Evolutionary conservation across 2,888 invertebrate genomes (phyloP).

Genomic region (Venustoraphidia nigricollis): DNA sequence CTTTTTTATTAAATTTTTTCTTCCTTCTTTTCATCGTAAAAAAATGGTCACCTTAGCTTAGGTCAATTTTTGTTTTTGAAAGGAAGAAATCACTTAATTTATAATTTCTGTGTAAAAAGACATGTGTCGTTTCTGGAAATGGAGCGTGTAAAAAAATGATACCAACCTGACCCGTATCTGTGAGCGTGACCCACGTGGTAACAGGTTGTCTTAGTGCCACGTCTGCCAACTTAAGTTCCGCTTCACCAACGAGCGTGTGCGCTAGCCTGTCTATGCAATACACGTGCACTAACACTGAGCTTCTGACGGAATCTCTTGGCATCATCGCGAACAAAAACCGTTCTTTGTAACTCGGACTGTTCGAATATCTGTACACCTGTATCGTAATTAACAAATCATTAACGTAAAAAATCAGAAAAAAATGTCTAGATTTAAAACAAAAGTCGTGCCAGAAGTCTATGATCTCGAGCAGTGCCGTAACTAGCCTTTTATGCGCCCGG

Average conservation of each 20-base stretch:
- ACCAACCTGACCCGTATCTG: conserved; percentile 51
- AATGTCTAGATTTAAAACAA: background rate
- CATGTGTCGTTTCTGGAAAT: too few species aligned
- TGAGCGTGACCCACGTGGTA: conserved; percentile 64
- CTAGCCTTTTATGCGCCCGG: too few species aligned
- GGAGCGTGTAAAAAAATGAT: background rate
- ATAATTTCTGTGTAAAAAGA: too few species aligned
- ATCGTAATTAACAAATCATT: too few species aligned
- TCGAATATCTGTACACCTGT: conserved; percentile 46
- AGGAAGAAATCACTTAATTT: too few species aligned
- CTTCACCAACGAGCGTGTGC: conserved; percentile 49
- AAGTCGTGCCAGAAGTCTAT: too few species aligned
- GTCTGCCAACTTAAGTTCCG: conserved; percentile 48
- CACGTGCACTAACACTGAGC: conserved; percentile 43
- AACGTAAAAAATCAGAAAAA: background rate
- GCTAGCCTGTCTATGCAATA: conserved; percentile 46
- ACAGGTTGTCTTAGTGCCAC: conserved; percentile 47
- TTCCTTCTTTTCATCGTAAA: too few species aligned
- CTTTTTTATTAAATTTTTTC: too few species aligned
- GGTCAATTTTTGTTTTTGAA: too few species aligned
- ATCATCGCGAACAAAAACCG: conserved; percentile 52
- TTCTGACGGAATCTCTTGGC: conserved; percentile 36
- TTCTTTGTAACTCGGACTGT: conserved; percentile 63
- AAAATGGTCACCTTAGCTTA: too few species aligned
- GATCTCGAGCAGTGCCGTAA: too few species aligned